Conservation (phyloP, 2,113 vertebrate species). For the Perca fluviatilis region DNA sequence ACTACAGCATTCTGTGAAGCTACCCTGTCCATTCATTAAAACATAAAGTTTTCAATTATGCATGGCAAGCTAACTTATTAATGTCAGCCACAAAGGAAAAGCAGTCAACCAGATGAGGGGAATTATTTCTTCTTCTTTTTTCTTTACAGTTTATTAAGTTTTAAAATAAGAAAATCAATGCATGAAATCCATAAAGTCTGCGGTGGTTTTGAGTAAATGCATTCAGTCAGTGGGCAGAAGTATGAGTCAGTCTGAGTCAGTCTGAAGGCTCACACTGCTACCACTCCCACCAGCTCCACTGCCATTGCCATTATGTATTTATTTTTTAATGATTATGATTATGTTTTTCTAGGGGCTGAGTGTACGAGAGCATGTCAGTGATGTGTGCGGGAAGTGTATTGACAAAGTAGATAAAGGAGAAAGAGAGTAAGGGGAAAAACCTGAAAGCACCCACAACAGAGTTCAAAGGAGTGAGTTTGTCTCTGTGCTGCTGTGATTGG, state of each 20-base stretch:
- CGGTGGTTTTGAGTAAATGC: constrained; percentile 70
- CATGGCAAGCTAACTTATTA: constrained; percentile 60
- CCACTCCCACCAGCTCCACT: constrained; percentile 68
- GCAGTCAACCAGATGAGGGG: constrained; percentile 32
- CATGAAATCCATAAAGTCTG: constrained; percentile 70
- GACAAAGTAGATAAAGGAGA: constrained; percentile 34
- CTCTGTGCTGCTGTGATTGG: constrained; percentile 11
- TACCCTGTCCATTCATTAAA: constrained; percentile 61
- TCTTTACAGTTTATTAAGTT: constrained; percentile 74
- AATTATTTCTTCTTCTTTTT: constrained; percentile 28
- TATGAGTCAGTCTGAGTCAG: constrained; percentile 63
- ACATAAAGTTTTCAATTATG: constrained; percentile 70
- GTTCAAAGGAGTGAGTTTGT: constrained; percentile 23
- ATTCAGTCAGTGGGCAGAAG: constrained; percentile 65
- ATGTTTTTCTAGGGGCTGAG: constrained; percentile 52
- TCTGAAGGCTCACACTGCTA: constrained; percentile 51
- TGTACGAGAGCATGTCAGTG: constrained; percentile 26
- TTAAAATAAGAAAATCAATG: constrained; percentile 81
- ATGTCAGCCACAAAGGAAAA: constrained; percentile 53
- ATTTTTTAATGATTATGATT: constrained; percentile 79
- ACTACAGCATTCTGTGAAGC: constrained; percentile 24
- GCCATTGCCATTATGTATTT: constrained; percentile 69
- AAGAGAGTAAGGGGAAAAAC: constrained; percentile 5
- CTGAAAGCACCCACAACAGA: constrained; percentile 32
- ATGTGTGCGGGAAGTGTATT: constrained; percentile 38